Percentiles rank a stretch among this genome's conserved stretches.
Conservation (phyloP, 2,113 vertebrate species). For the Ammospiza caudacuta region DNA sequence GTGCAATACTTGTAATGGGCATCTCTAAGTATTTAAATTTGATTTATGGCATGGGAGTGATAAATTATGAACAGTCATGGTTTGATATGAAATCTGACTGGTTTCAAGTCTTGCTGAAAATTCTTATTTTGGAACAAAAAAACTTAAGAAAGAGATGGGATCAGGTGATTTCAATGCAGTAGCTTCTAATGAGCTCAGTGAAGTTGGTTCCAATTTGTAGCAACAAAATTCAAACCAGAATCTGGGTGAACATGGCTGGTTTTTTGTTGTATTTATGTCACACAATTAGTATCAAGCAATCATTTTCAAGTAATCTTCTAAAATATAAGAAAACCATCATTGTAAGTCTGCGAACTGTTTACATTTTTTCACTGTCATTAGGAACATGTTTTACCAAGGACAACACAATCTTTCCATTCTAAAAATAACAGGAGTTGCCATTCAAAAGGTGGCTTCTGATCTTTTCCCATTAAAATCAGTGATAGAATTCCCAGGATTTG, state of each 20-base stretch:
- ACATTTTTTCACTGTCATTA: not conserved
- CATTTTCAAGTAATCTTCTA: not conserved
- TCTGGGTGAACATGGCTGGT: not conserved
- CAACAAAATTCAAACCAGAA: not conserved
- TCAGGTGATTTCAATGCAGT: not conserved
- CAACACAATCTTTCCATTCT: not conserved
- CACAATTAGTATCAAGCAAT: not conserved
- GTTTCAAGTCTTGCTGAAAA: not conserved
- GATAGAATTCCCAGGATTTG: not conserved
- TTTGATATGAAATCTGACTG: not conserved
- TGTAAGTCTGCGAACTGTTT: not conserved
- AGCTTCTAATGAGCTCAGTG: not conserved
- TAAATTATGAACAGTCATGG: not conserved
- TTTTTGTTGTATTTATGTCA: not conserved
- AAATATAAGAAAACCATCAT: not conserved
- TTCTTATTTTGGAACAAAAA: not conserved
- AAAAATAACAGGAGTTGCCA: not conserved
- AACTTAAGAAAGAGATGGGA: not conserved
- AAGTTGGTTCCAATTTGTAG: not conserved
- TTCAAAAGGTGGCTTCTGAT: not conserved
- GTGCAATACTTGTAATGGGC: not conserved
- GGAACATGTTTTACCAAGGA: not conserved
- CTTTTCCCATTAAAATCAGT: not conserved
- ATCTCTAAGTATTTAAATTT: not conserved
- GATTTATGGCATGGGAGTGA: not conserved